These are phyloP conservation scores for Nebria ingens DNA, from an alignment of 1,140 invertebrate species.

Conservation along the genomic window DNA sequence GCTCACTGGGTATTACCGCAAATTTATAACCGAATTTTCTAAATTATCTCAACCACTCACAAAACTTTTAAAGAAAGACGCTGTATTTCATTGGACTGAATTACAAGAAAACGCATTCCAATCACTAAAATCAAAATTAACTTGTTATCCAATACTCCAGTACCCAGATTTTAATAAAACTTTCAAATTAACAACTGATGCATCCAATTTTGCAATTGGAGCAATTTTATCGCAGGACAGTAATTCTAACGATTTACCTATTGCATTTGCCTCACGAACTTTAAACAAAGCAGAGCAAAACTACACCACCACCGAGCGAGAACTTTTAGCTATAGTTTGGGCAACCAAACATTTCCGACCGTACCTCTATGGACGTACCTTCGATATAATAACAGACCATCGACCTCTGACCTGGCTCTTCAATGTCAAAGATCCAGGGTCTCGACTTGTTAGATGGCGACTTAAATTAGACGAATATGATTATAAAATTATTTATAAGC, in stretches of 20 bases:
- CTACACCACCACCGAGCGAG: conserved; percentile 36
- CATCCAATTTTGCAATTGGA: conserved; percentile 17
- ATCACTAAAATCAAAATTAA: conserved; percentile 11
- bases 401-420: not conserved
- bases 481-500: too few species aligned
- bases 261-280: conserved; percentile 25
- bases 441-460: not conserved
- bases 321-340: too few species aligned
- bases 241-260: conserved; percentile 23
- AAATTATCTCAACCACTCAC: conserved; percentile 16
- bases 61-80: conserved; percentile 16
- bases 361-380: conserved; percentile 20
- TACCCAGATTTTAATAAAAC: conserved; percentile 24
- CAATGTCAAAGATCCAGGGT: not conserved
- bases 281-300: conserved; percentile 27
- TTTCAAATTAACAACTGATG: conserved; percentile 26
- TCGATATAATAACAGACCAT: conserved; percentile 13
- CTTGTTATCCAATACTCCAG: conserved; percentile 16
- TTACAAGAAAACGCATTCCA: conserved; percentile 14
- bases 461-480: too few species aligned
- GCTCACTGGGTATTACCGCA: conserved; percentile 22
- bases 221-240: conserved; percentile 26
- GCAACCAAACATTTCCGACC: conserved; percentile 19
- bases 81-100: conserved; percentile 10
- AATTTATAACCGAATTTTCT: conserved; percentile 18